phyloP scores from a whole-genome alignment of 2,797 vertebrate species.

The Scyliorhinus canicula region DNA sequence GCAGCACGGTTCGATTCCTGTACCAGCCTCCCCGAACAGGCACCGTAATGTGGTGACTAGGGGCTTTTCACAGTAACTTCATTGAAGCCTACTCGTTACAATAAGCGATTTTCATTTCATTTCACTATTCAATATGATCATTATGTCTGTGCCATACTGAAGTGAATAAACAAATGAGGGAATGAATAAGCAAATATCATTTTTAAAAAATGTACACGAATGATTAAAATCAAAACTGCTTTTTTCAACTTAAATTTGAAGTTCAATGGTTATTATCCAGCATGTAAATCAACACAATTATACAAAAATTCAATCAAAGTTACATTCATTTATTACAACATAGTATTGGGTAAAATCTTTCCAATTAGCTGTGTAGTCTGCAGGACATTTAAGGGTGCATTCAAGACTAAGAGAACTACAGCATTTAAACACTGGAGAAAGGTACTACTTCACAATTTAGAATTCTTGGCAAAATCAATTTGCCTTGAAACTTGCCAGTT shows the following conservation, averaged over 20 bases:
- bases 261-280: slow-evolving; percentile 14
- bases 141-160: not conserved
- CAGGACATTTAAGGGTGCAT: not conserved
- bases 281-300: not conserved
- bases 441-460: slow-evolving; percentile 1
- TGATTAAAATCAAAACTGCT: not conserved
- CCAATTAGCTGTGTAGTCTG: not conserved
- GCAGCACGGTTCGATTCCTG: no score
- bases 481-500: not conserved
- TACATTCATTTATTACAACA: not conserved
- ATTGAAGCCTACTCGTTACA: no score
- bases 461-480: not conserved
- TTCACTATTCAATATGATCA: not conserved
- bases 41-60: no score
- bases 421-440: slow-evolving; percentile 9
- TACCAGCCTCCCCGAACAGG: no score
- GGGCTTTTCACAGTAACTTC: no score
- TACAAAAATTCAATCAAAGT: not conserved
- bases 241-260: not conserved
- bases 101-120: no score
- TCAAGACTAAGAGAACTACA: not conserved
- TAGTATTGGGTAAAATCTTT: not conserved
- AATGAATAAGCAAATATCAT: not conserved
- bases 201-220: not conserved
- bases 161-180: slow-evolving; percentile 10